Evolutionary conservation across 2,888 invertebrate genomes (phyloP).

Genomic region (Drosophila melanocephala): DNA sequence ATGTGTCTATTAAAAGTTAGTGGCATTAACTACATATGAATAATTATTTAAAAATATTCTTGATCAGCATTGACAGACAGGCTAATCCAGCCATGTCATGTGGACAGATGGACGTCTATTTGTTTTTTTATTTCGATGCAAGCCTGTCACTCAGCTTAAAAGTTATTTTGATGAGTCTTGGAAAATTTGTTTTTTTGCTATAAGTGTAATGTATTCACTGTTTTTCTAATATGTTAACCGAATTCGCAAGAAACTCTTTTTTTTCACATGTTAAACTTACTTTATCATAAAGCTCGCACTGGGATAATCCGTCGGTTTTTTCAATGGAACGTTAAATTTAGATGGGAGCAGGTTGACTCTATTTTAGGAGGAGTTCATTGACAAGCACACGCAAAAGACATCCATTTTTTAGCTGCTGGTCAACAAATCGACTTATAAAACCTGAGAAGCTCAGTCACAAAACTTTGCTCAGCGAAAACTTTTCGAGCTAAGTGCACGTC

Average conservation of each 20-base stretch:
- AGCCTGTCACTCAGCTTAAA: background rate
- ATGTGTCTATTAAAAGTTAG: too few relatives aligned
- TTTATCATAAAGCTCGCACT: background rate
- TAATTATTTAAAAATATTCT: background rate
- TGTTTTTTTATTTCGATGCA: background rate
- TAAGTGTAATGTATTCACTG: background rate
- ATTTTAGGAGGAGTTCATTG: background rate
- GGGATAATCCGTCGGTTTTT: background rate
- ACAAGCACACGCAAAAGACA: background rate
- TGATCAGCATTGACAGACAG: background rate
- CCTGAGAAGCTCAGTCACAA: slow-evolving; percentile 49
- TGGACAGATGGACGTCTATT: background rate
- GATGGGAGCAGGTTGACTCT: background rate
- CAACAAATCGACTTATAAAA: slow-evolving; percentile 69
- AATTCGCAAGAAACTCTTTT: background rate
- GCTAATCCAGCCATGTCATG: background rate
- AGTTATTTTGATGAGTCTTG: too few relatives aligned
- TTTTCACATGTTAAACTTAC: background rate
- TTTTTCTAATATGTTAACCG: background rate
- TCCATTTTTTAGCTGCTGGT: slow-evolving; percentile 32
- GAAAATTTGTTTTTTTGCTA: too few relatives aligned
- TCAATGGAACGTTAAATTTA: background rate
- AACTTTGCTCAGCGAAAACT: slow-evolving; percentile 60
- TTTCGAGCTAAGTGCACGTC: slow-evolving; percentile 71
- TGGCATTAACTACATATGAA: too few relatives aligned